Conservation (phyloP, 1,140 invertebrate genomes). For the Drosophila busckii region DNA sequence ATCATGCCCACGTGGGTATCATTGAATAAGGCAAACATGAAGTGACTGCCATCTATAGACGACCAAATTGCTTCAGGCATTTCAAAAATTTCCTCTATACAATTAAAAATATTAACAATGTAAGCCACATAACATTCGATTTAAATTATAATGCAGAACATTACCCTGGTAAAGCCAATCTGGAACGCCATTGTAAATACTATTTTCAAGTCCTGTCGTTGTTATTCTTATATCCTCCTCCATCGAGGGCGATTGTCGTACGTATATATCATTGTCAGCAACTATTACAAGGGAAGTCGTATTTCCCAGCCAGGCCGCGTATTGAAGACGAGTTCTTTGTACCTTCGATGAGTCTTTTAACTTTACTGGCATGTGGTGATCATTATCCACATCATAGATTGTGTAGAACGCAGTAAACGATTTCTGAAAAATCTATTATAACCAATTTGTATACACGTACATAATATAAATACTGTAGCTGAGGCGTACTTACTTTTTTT, state of each 20-base stretch:
- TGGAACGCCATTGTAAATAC: conserved; percentile 93
- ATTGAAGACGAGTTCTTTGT: conserved; percentile 85
- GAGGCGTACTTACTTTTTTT: conserved; percentile 85
- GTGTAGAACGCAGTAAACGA: conserved; percentile 90
- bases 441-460: too few relatives aligned
- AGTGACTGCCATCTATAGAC: conserved; percentile 87
- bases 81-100: conserved; percentile 87
- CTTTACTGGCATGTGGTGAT: conserved; percentile 89
- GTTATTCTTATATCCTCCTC: conserved; percentile 85
- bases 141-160: not conserved
- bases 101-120: conserved; percentile 3
- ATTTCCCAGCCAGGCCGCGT: conserved; percentile 88
- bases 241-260: conserved; percentile 84
- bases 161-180: conserved; percentile 96
- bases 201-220: conserved; percentile 85
- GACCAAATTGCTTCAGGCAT: conserved; percentile 90
- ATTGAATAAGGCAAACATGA: conserved; percentile 93
- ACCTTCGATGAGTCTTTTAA: conserved; percentile 84
- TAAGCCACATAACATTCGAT: not conserved
- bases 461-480: conserved; percentile 17
- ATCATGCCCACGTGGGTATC: conserved; percentile 88
- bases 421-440: conserved; percentile 87
- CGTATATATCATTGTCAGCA: conserved; percentile 92
- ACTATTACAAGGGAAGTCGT: conserved; percentile 86
- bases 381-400: conserved; percentile 91